phyloP scores from a whole-genome alignment of 2,113 vertebrate genomes.

The Spea multiplicata region DNA sequence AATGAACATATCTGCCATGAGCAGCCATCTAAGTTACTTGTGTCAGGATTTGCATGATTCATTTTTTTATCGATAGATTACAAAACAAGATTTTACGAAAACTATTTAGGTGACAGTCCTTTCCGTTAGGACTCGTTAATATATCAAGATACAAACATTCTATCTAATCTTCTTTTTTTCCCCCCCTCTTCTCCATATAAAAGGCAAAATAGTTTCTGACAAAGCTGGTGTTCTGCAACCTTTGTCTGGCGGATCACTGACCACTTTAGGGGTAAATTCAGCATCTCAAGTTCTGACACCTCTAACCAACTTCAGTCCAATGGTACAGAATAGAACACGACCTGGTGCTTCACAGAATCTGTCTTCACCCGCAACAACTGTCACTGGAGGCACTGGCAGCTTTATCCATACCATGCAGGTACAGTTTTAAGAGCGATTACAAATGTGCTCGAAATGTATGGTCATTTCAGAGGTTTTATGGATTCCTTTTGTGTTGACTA shows the following conservation, averaged over 20 bases:
- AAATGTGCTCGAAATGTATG: no score
- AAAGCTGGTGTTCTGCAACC: slow-evolving; percentile 33
- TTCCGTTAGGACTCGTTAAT: no score
- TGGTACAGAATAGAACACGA: slow-evolving; percentile 33
- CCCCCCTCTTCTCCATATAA: not conserved
- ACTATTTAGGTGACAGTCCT: no score
- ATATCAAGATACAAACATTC: no score
- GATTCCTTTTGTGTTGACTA: not conserved
- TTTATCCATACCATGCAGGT: slow-evolving; percentile 41
- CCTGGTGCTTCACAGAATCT: slow-evolving; percentile 28
- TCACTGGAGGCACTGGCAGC: slow-evolving; percentile 12
- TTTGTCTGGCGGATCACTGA: not conserved
- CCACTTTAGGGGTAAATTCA: slow-evolving; percentile 12
- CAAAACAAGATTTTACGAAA: no score
- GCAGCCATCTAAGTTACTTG: no score
- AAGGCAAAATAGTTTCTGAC: slow-evolving; percentile 42
- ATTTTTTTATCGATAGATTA: no score
- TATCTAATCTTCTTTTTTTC: no score
- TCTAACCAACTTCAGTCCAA: slow-evolving; percentile 27
- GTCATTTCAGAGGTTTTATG: not conserved
- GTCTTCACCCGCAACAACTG: slow-evolving; percentile 1
- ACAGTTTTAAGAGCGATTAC: not conserved
- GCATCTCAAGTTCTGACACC: slow-evolving; percentile 46
- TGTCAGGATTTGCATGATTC: no score
- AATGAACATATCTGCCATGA: no score